These are phyloP conservation scores for Actenoides lindsayi DNA, from an alignment of 2,113 vertebrate species.

Conservation along the genomic window DNA sequence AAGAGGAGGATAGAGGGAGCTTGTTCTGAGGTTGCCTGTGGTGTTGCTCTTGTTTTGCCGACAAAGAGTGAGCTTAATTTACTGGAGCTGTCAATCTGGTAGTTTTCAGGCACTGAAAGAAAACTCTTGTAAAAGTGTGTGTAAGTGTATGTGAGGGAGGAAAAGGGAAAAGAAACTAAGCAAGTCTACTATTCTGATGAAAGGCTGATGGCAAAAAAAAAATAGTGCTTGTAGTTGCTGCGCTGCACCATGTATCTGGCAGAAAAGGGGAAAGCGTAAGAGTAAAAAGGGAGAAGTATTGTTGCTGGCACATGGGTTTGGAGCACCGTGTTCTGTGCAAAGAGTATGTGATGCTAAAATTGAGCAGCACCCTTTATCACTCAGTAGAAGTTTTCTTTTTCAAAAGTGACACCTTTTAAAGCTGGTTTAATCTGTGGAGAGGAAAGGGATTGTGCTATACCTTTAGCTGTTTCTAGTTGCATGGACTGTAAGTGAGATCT, in stretches of 20 bases:
- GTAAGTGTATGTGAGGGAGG: neutral
- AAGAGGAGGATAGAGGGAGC: slow-evolving; percentile 4
- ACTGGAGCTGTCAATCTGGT: slow-evolving; percentile 40
- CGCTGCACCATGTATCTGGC: neutral
- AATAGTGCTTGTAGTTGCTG: neutral
- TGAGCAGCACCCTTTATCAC: neutral
- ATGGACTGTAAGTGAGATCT: neutral
- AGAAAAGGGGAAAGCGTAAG: neutral
- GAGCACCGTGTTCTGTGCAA: neutral
- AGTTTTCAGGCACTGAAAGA: slow-evolving; percentile 24
- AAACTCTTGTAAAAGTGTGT: neutral
- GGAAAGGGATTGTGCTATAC: neutral
- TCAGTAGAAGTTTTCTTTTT: neutral
- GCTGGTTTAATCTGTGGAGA: neutral
- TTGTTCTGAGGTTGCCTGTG: slow-evolving; percentile 47
- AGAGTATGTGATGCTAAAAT: neutral
- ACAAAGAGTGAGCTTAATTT: slow-evolving; percentile 55
- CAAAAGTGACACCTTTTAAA: neutral
- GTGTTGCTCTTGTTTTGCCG: slow-evolving; percentile 41
- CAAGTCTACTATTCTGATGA: neutral
- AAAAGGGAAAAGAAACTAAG: neutral
- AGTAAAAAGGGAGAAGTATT: neutral
- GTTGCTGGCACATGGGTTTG: neutral
- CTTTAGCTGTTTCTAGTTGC: neutral
- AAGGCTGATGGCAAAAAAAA: neutral